phyloP scores from a whole-genome alignment of 2,113 vertebrate species.

The Cynopterus brachyotis region DNA sequence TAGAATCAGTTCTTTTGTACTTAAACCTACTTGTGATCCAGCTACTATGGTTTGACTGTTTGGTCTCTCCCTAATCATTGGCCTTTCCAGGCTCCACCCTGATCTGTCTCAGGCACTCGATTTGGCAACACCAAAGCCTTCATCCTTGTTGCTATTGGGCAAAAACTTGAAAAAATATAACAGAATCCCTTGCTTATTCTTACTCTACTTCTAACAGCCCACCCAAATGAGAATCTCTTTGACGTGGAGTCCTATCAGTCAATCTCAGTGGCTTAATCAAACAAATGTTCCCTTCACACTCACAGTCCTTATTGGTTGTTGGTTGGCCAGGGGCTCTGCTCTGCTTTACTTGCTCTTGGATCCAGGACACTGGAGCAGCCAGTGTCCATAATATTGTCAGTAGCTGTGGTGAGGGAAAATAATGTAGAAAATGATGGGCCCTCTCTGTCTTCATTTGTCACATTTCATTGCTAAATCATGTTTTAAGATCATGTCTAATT shows the following conservation, averaged over 20 bases:
- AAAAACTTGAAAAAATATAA: not conserved
- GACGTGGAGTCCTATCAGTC: not conserved
- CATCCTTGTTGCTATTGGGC: not conserved
- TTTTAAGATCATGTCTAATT: not conserved
- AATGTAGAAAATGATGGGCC: not conserved
- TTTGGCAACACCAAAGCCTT: not conserved
- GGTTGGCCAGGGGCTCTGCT: not conserved
- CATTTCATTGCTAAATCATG: not conserved
- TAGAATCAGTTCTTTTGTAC: not conserved
- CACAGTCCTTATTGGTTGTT: not conserved
- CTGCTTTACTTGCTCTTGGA: not conserved
- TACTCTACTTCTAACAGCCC: not conserved
- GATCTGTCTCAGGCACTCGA: not conserved
- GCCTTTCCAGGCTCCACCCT: not conserved
- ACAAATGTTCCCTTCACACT: not conserved
- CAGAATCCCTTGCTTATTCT: not conserved
- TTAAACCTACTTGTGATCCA: not conserved
- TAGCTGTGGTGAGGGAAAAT: not conserved
- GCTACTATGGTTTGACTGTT: not conserved
- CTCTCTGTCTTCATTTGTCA: not conserved
- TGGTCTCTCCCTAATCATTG: not conserved
- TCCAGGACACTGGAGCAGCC: not conserved
- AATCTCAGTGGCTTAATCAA: not conserved
- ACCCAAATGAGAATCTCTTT: not conserved
- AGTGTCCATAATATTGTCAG: not conserved